Conservation (phyloP, 2,888 invertebrate species). For the Metallyticus violacea region DNA sequence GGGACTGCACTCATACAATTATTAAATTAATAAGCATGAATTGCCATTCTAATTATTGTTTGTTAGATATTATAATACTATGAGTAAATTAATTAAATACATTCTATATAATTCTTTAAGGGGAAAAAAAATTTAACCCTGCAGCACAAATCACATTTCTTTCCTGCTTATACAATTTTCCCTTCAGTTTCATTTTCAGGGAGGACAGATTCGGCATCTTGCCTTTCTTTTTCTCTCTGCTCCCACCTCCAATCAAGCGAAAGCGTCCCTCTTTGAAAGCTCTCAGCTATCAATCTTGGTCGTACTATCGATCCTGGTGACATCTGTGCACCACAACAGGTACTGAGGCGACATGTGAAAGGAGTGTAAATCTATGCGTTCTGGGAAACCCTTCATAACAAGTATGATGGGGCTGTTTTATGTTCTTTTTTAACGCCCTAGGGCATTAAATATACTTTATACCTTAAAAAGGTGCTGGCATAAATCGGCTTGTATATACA, state of each 20-base stretch:
- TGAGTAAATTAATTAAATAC: too few relatives aligned
- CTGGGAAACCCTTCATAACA: background rate
- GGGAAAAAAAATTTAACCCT: too few relatives aligned
- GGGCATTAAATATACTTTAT: background rate
- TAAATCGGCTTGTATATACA: too few relatives aligned
- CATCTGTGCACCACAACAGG: background rate
- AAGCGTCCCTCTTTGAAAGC: background rate
- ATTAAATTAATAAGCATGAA: too few relatives aligned
- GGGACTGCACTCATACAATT: too few relatives aligned
- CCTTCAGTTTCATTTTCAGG: too few relatives aligned
- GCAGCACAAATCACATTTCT: too few relatives aligned
- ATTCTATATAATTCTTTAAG: too few relatives aligned
- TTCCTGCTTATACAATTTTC: too few relatives aligned
- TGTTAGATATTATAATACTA: too few relatives aligned
- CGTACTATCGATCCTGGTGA: background rate
- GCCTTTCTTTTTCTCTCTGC: background rate
- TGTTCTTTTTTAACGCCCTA: background rate
- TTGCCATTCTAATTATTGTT: too few relatives aligned
- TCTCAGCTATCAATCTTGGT: background rate
- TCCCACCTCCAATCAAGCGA: background rate
- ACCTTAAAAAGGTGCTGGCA: background rate
- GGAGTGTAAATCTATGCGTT: background rate
- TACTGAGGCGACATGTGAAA: background rate
- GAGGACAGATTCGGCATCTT: background rate
- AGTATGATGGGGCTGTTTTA: background rate